Conservation (phyloP, 1,140 invertebrate genomes). For the Harlomillsia oculata region DNA sequence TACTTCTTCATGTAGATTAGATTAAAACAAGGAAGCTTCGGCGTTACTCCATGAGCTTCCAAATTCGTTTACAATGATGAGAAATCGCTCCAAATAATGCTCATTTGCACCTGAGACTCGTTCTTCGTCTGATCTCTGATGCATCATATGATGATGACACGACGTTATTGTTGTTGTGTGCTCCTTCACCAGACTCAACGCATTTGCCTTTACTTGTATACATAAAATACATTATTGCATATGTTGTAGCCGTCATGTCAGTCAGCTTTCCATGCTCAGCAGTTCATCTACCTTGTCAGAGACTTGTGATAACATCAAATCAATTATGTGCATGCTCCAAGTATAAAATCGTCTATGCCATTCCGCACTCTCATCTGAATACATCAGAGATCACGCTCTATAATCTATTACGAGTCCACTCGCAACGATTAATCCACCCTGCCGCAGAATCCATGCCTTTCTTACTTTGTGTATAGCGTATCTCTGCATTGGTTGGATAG, state of each 20-base stretch:
- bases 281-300: no score
- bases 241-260: no score
- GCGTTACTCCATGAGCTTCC: no score
- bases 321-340: not conserved
- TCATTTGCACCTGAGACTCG: constrained; percentile 17
- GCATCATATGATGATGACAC: constrained; percentile 11
- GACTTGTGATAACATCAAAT: constrained; percentile 9
- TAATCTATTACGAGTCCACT: no score
- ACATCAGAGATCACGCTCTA: no score
- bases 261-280: not conserved
- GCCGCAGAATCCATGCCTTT: no score
- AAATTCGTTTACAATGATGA: constrained; percentile 18
- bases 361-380: not conserved
- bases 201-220: no score
- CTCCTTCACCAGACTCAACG: constrained; percentile 3
- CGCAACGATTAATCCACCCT: no score
- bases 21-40: constrained; percentile 5
- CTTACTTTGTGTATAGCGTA: no score
- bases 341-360: not conserved
- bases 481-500: no score
- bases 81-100: constrained; percentile 1
- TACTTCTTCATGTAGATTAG: constrained; percentile 12
- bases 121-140: constrained; percentile 1
- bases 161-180: not conserved
- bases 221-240: no score